Evolutionary conservation across 2,797 vertebrate genomes (phyloP).

Genomic region (Carduelis carduelis): DNA sequence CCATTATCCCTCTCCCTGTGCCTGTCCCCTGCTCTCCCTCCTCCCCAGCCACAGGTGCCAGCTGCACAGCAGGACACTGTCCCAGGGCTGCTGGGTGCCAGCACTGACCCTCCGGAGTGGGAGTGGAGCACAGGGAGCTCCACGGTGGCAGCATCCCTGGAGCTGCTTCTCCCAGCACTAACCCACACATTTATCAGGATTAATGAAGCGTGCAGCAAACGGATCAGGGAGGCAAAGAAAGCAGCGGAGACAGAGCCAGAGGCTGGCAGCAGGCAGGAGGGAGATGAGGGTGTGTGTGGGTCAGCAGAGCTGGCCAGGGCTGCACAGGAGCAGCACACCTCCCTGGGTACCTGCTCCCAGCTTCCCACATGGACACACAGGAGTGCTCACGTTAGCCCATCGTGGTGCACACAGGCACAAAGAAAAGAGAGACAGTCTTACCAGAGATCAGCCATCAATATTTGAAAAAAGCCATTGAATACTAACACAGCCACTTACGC

Average conservation of each 20-base stretch:
- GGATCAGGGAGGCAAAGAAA: not conserved
- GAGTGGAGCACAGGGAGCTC: not conserved
- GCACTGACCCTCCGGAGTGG: accelerated
- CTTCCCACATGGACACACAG: accelerated
- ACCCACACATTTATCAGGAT: constrained; percentile 36
- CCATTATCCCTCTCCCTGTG: not conserved
- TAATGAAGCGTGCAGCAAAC: constrained; percentile 5
- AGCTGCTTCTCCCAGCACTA: not conserved
- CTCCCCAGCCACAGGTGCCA: not conserved
- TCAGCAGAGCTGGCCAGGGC: not conserved
- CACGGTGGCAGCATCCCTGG: not conserved
- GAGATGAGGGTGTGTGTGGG: not conserved
- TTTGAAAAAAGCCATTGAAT: not conserved
- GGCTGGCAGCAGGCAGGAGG: not conserved
- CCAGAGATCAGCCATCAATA: not conserved
- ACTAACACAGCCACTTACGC: constrained; percentile 3
- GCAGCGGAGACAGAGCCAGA: not conserved
- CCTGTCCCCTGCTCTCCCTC: not conserved
- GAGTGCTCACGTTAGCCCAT: not conserved
- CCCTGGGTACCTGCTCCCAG: not conserved
- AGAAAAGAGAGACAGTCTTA: not conserved
- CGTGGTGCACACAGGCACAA: not conserved
- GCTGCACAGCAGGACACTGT: not conserved
- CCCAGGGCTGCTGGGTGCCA: not conserved
- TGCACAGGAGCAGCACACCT: accelerated